Evolutionary conservation across 1,140 invertebrate genomes (phyloP), one percentile per base, ranked within the genome.

Genomic region (Atta texana): DNA sequence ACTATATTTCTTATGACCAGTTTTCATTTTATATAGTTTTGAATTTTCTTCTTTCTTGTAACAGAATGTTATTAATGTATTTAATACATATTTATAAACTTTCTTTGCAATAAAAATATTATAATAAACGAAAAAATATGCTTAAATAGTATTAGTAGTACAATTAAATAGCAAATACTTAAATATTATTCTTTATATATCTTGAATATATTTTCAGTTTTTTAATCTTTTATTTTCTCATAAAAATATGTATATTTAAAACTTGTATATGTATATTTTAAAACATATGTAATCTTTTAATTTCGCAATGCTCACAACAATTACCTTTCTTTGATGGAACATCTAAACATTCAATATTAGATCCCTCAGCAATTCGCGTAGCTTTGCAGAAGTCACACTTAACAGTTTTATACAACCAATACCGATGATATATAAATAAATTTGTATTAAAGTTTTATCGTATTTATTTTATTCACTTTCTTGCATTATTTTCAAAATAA

Each of bases 271-370:
- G 24, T 24, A 24, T 24, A 44, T 44, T 44, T 44, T 44, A 44
- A 44, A 44, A 44, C 8, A 24, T 51, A 16, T 16, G 4, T 75
- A 59, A 75, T 59, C 1, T 61, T 10, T 39, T 6, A 75, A 24
- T 39, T 5, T 39, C 6, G 1, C 28, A 57, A 21, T 16, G 12
- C 49, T 51, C 14, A 51, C 49, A 51, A 51, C 7, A 14, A 24
- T 75, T 75, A 75, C 55, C 74, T 76, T 61, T 18, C 12, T 76
- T 44, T 39, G n/a, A 69, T 49, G 39, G 5, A 68, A 44, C 7
- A 10, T 69, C 0, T 24, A 44, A 61, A 6, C 7, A 39, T 59
- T 16, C 72, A 8, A 39, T 39, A 12, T n/a, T 55, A 18, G 6
- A 10, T 59, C 21, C 5, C 0, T 24, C 55, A 76, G 7, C 2